Base-by-base conservation (phyloP, 2,888 invertebrate species). In the Tetanocera ferruginea region DNA sequence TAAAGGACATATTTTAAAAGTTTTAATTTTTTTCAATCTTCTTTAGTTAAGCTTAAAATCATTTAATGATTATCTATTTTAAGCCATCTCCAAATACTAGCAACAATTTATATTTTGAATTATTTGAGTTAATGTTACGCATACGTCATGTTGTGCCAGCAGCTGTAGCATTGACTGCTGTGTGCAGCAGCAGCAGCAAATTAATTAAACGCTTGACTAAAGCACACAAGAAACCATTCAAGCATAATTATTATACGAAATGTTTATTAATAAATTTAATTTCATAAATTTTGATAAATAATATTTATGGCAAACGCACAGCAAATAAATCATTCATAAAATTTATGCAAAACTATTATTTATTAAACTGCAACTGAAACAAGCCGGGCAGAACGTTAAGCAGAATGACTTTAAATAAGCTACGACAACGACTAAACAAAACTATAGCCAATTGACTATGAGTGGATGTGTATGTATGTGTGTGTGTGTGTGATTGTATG, bases 391-490 rank as follows among this genome's bases (percentile, higher is more conserved):
- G 19, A n/a, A 31, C 19, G 28, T 5, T 28, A 52, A 55, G 8
- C 8, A n/a, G 19, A 71, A 28, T 17, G 52, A 52, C 11, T 19
- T 31, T n/a, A 52, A 71, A 71, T 6, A 52, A 23, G 14, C 17
- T 34, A 19, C n/a, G 17, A 31, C 4, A 3, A 34, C 5, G 6
- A 28, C 25, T 69, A 19, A 52, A 25, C 23, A n/a, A 34, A 23
- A 19, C 23, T 31, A 3, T 34, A 69, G 28, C 31, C 57, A n/a
- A 72, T 17, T 73, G 19, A 34, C 19, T 43, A 11, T 37, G n/a
- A 31, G 62, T 70, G 64, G 23, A 43, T 76, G 64, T 67, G 34
- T 64, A 8, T 74, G 43, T 62, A 19, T 62, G 57, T 43, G 72
- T 67, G 49, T 5, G 49, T 71, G 51, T 34, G 64, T 52, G 31